A percentile compares a stretch with the other conserved stretches of the same genome.
Evolutionary conservation across 2,113 vertebrate genomes (phyloP).

Genomic region (Connochaetes taurinus): DNA sequence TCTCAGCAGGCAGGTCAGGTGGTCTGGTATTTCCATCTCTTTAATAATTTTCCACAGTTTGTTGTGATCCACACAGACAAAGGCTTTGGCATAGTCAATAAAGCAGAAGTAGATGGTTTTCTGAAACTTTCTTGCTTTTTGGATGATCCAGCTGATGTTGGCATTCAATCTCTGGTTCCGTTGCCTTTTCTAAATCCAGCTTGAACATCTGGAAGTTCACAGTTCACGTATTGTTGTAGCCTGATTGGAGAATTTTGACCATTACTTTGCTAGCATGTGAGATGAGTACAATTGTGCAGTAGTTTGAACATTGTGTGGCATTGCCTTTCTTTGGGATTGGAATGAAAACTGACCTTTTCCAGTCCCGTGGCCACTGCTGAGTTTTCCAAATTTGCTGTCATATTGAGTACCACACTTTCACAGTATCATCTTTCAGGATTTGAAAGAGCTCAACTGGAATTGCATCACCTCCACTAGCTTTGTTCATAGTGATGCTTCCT

Average conservation of each 20-base stretch:
- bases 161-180: background rate
- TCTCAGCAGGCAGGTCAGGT: background rate
- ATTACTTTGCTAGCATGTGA: background rate
- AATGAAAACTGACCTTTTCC: background rate
- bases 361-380: background rate
- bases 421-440: background rate
- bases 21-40: background rate
- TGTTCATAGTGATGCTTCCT: background rate
- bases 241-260: background rate
- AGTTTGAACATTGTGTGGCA: background rate
- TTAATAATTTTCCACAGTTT: background rate
- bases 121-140: background rate
- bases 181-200: background rate
- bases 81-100: background rate
- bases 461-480: background rate
- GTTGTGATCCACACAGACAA: background rate
- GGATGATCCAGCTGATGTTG: background rate
- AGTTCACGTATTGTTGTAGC: background rate
- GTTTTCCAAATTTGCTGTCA: background rate
- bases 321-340: background rate
- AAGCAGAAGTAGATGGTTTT: background rate
- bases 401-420: background rate
- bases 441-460: background rate
- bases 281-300: rapidly evolving
- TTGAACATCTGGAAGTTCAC: background rate